These are phyloP conservation scores for Oncorhynchus clarkii DNA, from an alignment of 2,113 vertebrate species.

Conservation along the genomic window DNA sequence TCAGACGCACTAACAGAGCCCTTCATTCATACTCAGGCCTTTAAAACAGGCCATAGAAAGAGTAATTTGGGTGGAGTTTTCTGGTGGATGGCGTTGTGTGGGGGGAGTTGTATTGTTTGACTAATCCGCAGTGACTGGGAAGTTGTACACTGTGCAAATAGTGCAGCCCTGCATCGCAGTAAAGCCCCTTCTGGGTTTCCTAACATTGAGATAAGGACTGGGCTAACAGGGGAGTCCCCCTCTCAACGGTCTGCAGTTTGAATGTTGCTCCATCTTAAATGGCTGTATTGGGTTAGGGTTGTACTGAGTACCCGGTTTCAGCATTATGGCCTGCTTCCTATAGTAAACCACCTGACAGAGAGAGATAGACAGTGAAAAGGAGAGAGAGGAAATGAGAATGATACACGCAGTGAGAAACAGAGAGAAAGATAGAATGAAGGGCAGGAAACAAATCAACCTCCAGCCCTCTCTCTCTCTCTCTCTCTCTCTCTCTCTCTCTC, in stretches of 20 bases:
- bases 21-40: slow-evolving; percentile 70
- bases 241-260: slow-evolving; percentile 42
- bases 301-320: too few species aligned
- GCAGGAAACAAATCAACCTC: background rate
- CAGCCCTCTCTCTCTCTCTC: too few species aligned
- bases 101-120: slow-evolving; percentile 69
- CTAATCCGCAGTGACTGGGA: slow-evolving; percentile 75
- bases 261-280: too few species aligned
- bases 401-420: background rate
- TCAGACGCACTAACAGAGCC: slow-evolving; percentile 62
- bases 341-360: background rate
- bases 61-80: slow-evolving; percentile 72
- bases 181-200: slow-evolving; percentile 62
- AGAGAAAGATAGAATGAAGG: background rate
- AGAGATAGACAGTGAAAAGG: background rate
- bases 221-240: slow-evolving; percentile 41
- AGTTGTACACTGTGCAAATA: slow-evolving; percentile 75
- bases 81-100: slow-evolving; percentile 43
- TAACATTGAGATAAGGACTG: slow-evolving; percentile 67
- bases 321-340: too few species aligned
- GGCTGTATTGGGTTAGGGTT: too few species aligned
- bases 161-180: slow-evolving; percentile 59
- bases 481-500: background rate
- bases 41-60: slow-evolving; percentile 73
- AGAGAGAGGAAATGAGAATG: background rate